Conservation (phyloP, 2,888 invertebrate genomes). For the Linhomoeus sp. region DNA sequence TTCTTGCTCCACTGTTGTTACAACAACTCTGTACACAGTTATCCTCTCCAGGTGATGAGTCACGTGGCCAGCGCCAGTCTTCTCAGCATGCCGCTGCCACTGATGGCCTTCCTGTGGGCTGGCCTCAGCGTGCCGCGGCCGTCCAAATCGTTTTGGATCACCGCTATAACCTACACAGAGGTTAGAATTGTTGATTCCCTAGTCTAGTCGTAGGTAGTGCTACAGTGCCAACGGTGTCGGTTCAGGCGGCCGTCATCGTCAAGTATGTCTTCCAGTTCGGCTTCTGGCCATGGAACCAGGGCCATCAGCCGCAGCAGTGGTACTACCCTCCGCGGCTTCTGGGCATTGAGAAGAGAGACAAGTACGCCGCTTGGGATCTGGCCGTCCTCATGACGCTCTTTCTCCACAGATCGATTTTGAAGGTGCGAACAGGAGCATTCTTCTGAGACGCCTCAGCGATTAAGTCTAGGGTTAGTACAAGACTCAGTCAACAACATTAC, state of each 20-base stretch:
- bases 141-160: conserved; percentile 90
- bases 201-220: no score
- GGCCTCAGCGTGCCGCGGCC: conserved; percentile 81
- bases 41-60: conserved; percentile 46
- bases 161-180: conserved; percentile 89
- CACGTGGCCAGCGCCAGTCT: conserved; percentile 80
- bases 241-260: conserved; percentile 71
- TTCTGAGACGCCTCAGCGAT: no score
- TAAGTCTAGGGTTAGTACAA: no score
- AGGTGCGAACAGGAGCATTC: no score
- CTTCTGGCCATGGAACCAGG: conserved; percentile 64
- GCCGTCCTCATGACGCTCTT: conserved; percentile 74
- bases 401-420: conserved; percentile 81
- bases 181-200: no score
- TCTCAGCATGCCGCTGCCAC: conserved; percentile 67
- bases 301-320: conserved; percentile 41
- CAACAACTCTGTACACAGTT: no score
- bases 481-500: conserved; percentile 9
- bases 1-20: no score
- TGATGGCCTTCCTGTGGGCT: conserved; percentile 96
- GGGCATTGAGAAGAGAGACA: conserved; percentile 60
- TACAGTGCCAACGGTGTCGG: no score
- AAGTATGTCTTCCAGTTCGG: conserved; percentile 93
- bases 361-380: conserved; percentile 76
- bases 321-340: conserved; percentile 64